phyloP scores from a whole-genome alignment of 2,888 invertebrate species.

The Barypeithes pellucidus region DNA sequence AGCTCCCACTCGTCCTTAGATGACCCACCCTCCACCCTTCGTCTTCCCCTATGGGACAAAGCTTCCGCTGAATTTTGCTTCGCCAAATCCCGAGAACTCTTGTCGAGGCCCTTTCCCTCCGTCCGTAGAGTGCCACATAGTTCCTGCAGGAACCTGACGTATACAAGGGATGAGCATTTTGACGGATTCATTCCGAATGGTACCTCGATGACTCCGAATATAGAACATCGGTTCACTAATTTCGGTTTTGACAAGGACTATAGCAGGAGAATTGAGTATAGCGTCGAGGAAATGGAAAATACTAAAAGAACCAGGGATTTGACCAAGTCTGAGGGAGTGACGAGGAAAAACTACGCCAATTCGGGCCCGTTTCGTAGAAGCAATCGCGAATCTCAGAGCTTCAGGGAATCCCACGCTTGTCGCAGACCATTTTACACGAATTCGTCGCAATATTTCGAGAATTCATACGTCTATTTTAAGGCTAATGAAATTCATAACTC shows the following conservation, averaged over 20 bases:
- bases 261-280: slow-evolving; percentile 37
- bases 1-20: slow-evolving; percentile 73
- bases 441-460: slow-evolving; percentile 62
- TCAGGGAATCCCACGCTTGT: slow-evolving; percentile 39
- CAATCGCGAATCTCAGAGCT: slow-evolving; percentile 49
- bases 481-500: slow-evolving; percentile 57
- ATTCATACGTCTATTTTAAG: slow-evolving; percentile 65
- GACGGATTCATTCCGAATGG: slow-evolving; percentile 48
- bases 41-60: slow-evolving; percentile 81
- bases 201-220: slow-evolving; percentile 53
- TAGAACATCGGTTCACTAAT: slow-evolving; percentile 63
- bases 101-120: slow-evolving; percentile 74
- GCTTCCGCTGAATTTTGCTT: slow-evolving; percentile 84
- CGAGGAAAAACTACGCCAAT: slow-evolving; percentile 66
- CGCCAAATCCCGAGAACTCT: slow-evolving; percentile 80
- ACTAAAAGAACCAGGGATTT: slow-evolving; percentile 65
- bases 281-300: slow-evolving; percentile 56
- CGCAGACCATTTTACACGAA: slow-evolving; percentile 56
- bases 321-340: slow-evolving; percentile 70
- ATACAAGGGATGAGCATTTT: slow-evolving; percentile 32
- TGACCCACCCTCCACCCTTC: slow-evolving; percentile 69
- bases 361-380: slow-evolving; percentile 57
- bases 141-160: slow-evolving; percentile 66
- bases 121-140: slow-evolving; percentile 63
- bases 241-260: slow-evolving; percentile 63